Percentiles rank a stretch among this genome's conserved stretches.
phyloP scores from a whole-genome alignment of 2,113 vertebrate genomes.

The Ptychochromis oligacanthus region DNA sequence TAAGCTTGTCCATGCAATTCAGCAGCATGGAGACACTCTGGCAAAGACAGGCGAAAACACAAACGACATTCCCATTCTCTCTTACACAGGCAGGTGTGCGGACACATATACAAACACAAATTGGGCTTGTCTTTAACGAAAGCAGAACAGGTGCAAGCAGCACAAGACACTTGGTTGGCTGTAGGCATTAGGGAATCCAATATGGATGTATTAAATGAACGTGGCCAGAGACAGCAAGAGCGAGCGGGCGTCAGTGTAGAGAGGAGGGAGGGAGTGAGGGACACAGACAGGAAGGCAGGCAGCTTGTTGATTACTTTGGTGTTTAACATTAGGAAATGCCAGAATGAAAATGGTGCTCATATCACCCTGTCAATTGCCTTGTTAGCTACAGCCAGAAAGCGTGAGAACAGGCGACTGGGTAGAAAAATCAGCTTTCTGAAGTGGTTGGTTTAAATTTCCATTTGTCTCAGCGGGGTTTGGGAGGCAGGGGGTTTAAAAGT shows the following conservation, averaged over 20 bases:
- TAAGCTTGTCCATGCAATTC: conserved; percentile 46
- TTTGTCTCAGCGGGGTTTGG: conserved; percentile 58
- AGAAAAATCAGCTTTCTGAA: conserved; percentile 55
- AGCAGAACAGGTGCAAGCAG: conserved; percentile 45
- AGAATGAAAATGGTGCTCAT: conserved; percentile 72
- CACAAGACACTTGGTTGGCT: conserved; percentile 48
- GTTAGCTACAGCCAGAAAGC: conserved; percentile 65
- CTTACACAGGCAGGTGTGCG: conserved; percentile 25
- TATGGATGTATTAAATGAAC: conserved; percentile 71
- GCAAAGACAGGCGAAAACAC: conserved; percentile 2
- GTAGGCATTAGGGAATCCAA: conserved; percentile 72
- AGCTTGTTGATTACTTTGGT: conserved; percentile 76
- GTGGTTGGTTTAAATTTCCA: conserved; percentile 64
- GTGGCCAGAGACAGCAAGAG: conserved; percentile 38
- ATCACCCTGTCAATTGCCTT: conserved; percentile 75
- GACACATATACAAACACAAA: conserved; percentile 53
- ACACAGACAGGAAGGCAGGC: conserved; percentile 61
- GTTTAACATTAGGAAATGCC: conserved; percentile 78
- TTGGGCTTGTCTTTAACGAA: conserved; percentile 69
- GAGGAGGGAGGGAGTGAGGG: conserved; percentile 44
- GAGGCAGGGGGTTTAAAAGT: conserved; percentile 44
- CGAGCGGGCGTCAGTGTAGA: not conserved
- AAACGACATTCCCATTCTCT: conserved; percentile 5
- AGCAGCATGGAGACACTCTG: conserved; percentile 13
- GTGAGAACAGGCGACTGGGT: conserved; percentile 44